A percentile compares a stretch with the other conserved stretches of the same genome.
These are phyloP conservation scores for Zaprionus tsacasi DNA, from an alignment of 1,140 invertebrate species.

Conservation along the genomic window DNA sequence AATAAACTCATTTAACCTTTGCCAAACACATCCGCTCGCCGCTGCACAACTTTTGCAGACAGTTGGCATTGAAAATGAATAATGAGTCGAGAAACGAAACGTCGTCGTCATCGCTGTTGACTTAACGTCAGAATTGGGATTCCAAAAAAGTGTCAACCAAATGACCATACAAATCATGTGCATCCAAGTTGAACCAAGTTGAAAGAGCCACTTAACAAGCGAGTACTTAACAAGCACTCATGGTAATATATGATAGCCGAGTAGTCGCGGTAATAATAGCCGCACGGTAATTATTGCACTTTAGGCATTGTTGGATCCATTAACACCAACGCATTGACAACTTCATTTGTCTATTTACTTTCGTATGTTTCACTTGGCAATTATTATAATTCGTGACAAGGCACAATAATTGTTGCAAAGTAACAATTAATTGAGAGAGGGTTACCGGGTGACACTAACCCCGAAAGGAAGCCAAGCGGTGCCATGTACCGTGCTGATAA, in stretches of 20 bases:
- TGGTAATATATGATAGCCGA: conserved; percentile 38
- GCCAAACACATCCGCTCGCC: conserved; percentile 29
- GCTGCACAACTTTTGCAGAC: conserved; percentile 30
- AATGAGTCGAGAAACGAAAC: conserved; percentile 17
- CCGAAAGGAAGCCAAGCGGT: conserved; percentile 50
- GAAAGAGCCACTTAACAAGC: conserved; percentile 42
- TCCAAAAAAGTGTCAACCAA: conserved; percentile 41
- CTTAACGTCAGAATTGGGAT: conserved; percentile 15
- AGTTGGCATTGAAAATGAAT: conserved; percentile 42
- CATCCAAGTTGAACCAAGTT: conserved; percentile 35
- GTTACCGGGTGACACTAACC: conserved; percentile 40
- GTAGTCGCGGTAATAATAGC: conserved; percentile 34
- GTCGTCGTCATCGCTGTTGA: neutral
- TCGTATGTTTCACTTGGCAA: conserved; percentile 37
- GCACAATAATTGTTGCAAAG: conserved; percentile 61
- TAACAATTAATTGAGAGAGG: conserved; percentile 51
- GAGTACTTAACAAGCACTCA: conserved; percentile 54
- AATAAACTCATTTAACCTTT: conserved; percentile 27
- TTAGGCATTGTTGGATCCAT: conserved; percentile 63
- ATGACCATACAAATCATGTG: conserved; percentile 37
- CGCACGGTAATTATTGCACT: conserved; percentile 46
- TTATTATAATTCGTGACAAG: conserved; percentile 71
- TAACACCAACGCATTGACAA: conserved; percentile 67
- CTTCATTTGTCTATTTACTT: conserved; percentile 31
- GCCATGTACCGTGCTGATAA: conserved; percentile 36